These are phyloP conservation scores for Lasius fuliginosus DNA, from an alignment of 2,888 invertebrate species.

Conservation along the genomic window DNA sequence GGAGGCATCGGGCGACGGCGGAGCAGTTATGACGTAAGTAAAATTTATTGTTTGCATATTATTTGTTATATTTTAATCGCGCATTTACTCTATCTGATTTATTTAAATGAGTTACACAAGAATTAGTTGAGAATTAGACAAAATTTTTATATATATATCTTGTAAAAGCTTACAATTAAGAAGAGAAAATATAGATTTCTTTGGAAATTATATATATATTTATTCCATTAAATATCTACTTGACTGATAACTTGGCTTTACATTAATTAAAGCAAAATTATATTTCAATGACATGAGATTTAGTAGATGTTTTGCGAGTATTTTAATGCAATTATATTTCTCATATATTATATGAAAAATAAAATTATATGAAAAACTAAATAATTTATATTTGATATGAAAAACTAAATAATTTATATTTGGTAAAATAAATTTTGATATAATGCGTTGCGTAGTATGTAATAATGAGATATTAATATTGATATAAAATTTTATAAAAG, in stretches of 20 bases:
- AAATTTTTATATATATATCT: background rate
- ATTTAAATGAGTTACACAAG: background rate
- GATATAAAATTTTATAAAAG: background rate
- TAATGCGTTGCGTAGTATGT: background rate
- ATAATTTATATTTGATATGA: too few species aligned
- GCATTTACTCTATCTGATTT: background rate
- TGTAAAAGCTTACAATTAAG: background rate
- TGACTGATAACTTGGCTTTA: background rate
- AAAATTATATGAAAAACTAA: background rate
- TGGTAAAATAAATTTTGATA: background rate
- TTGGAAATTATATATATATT: background rate
- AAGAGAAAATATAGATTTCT: background rate
- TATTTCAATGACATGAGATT: background rate
- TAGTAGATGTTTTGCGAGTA: background rate
- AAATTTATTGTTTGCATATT: background rate
- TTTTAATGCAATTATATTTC: background rate
- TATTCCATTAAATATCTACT: background rate
- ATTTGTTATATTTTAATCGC: background rate
- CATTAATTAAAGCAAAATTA: background rate
- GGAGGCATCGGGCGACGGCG: background rate
- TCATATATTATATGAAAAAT: too few species aligned
- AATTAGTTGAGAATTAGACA: background rate
- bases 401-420: too few species aligned
- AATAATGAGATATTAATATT: background rate
- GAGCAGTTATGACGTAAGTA: background rate